These are phyloP conservation scores for Athene noctua DNA, from an alignment of 2,113 vertebrate species.

Conservation along the genomic window DNA sequence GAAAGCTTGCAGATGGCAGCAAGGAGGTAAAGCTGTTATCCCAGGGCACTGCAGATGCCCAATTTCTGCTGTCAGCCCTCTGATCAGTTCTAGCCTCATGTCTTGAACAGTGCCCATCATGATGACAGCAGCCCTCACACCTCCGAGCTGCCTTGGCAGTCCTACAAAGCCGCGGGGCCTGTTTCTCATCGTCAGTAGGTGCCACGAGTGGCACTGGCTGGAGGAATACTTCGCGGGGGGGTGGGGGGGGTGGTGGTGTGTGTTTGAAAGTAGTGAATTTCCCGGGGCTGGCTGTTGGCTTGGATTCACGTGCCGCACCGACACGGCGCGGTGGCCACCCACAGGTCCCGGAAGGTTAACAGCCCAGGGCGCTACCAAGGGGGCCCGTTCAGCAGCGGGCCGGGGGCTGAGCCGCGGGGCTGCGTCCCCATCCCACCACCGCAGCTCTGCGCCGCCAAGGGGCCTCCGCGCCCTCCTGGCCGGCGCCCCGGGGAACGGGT, in stretches of 20 bases:
- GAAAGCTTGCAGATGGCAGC: fast-evolving
- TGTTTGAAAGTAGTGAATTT: no score
- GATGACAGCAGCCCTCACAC: fast-evolving
- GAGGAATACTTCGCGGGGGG: no score
- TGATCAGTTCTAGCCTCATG: fast-evolving
- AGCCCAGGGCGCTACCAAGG: background rate
- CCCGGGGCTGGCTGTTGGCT: no score
- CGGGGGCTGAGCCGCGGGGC: no score
- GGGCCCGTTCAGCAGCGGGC: no score
- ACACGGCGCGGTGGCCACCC: no score
- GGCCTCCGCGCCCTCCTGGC: no score
- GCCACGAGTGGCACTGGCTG: fast-evolving
- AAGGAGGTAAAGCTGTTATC: fast-evolving
- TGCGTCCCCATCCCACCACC: background rate
- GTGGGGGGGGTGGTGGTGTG: no score
- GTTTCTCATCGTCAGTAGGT: fast-evolving
- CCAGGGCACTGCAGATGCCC: background rate
- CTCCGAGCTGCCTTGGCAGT: background rate
- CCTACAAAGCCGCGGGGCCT: background rate
- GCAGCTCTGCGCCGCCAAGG: background rate
- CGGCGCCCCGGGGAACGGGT: no score
- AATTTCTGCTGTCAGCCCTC: background rate
- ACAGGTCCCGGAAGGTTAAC: no score
- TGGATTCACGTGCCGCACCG: no score
- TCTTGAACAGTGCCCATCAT: fast-evolving